These are phyloP conservation scores for Shargacucullia verbasci DNA, from an alignment of 2,888 invertebrate species.

Conservation along the genomic window DNA sequence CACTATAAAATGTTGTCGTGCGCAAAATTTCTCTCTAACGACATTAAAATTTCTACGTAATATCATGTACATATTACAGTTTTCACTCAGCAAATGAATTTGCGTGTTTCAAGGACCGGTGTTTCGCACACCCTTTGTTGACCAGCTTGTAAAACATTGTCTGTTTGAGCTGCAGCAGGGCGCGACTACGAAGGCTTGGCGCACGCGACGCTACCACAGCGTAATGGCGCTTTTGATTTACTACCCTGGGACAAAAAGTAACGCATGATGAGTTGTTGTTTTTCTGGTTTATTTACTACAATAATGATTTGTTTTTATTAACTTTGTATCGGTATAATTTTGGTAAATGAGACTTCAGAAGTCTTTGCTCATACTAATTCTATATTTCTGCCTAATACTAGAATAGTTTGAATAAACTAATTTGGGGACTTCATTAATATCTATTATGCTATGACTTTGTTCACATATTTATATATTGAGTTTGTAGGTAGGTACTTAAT, in stretches of 20 bases:
- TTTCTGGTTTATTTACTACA: too few relatives aligned
- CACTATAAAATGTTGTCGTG: constrained; percentile 2
- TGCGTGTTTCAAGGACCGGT: constrained; percentile 54
- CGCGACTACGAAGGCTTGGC: constrained; percentile 71
- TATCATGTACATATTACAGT: constrained; percentile 11
- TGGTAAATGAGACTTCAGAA: too few relatives aligned
- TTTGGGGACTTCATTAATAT: too few relatives aligned
- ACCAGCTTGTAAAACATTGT: constrained; percentile 58
- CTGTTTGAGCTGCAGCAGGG: constrained; percentile 60
- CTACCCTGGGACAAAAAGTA: constrained; percentile 29
- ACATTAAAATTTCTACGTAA: neutral
- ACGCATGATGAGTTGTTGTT: constrained; percentile 35
- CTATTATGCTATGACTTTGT: too few relatives aligned
- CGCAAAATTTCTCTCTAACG: constrained; percentile 7
- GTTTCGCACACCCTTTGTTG: constrained; percentile 66
- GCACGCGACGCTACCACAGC: constrained; percentile 66
- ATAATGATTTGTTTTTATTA: too few relatives aligned
- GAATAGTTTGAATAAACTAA: too few relatives aligned
- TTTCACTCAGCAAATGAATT: constrained; percentile 51
- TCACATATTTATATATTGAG: too few relatives aligned
- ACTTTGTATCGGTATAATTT: too few relatives aligned
- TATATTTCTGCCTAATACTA: too few relatives aligned
- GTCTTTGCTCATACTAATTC: too few relatives aligned
- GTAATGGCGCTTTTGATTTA: constrained; percentile 64
- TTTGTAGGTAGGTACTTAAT: too few relatives aligned